Base-by-base conservation (phyloP, 2,797 vertebrate species). In the Danio jaintianensis region DNA sequence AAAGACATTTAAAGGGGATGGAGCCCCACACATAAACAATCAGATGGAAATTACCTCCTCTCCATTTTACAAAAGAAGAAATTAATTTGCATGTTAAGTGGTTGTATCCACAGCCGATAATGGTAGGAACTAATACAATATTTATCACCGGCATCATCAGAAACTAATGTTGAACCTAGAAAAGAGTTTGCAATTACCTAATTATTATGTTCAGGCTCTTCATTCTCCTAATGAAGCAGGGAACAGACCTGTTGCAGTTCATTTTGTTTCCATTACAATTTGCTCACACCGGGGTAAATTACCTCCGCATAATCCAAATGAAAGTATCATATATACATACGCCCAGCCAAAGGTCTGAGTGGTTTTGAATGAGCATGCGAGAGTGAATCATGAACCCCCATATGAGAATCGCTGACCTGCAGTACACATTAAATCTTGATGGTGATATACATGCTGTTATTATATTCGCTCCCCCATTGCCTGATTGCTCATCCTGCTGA, bases 61-160 rank as follows among this genome's bases (percentile, higher is more conserved):
- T 66, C 12, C 7, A 7, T 20, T 78, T 22, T 22, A 64, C 12
- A 69, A 52, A 66, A 68, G 4, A 47, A 76, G 70, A 63, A 43
- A 42, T 64, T 80, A 18, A 83, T 86, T 80, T 80, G 29, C 80
- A 84, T 80, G 64, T 77, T 56, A 81, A 85, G 80, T 83, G 48
- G 75, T 11, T 78, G 42, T n/a, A 69, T 73, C 29, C 59, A 4
- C 29, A 73, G 61, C 43, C 63, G 50, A 47, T 59, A 22, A 43
- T 43, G 52, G n/a, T 48, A 29, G 11, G 42, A 67, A 36, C 48
- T 63, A 62, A 73, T 52, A 16, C 22, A 68, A 67, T 76, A 61
- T 55, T 64, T 42, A 78, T 75, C 40, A 67, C 2, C 2, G 38
- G 40, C 50, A 53, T 81, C 22, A 64, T 15, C 40, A 20, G 8